These are phyloP conservation scores for Palythoa grandis DNA, from an alignment of 92 coral and sea anemone species.

Conservation along the genomic window DNA sequence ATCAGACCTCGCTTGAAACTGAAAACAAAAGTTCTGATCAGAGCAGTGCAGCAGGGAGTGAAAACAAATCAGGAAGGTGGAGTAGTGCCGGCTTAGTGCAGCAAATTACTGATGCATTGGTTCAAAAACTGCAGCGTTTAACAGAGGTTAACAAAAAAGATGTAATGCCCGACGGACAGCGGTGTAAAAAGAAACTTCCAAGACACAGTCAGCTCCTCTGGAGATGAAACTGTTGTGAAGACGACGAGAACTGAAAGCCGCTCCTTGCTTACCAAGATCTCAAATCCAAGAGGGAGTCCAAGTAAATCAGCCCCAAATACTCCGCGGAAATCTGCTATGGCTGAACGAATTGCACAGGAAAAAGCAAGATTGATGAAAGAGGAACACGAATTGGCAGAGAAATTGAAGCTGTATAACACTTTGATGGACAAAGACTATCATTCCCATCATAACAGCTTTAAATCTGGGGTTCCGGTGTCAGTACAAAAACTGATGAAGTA, in stretches of 20 bases:
- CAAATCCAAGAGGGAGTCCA: constrained; percentile 49
- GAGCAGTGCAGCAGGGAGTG: constrained; percentile 8
- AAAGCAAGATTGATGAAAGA: constrained; percentile 80
- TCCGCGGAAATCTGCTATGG: constrained; percentile 60
- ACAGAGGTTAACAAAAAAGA: constrained; percentile 25
- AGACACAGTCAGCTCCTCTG: constrained; percentile 9
- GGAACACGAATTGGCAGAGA: constrained; percentile 84
- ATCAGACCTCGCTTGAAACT: not conserved
- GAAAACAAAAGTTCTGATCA: constrained; percentile 20
- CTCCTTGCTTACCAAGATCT: not conserved
- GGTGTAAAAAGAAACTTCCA: constrained; percentile 8
- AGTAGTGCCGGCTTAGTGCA: constrained; percentile 13
- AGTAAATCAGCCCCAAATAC: constrained; percentile 43
- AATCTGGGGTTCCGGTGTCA: no score
- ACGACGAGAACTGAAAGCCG: constrained; percentile 24
- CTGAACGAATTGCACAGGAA: constrained; percentile 84
- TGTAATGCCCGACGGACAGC: not conserved
- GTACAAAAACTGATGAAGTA: no score
- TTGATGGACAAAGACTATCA: not conserved
- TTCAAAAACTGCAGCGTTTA: constrained; percentile 30
- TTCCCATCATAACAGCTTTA: no score
- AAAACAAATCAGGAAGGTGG: constrained; percentile 36
- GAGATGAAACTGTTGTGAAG: constrained; percentile 33
- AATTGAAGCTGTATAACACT: constrained; percentile 67
- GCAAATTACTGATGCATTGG: constrained; percentile 25